Percentiles rank a stretch among this genome's conserved stretches.
Evolutionary conservation across 2,113 vertebrate genomes (phyloP).

Genomic region (Agapornis roseicollis): DNA sequence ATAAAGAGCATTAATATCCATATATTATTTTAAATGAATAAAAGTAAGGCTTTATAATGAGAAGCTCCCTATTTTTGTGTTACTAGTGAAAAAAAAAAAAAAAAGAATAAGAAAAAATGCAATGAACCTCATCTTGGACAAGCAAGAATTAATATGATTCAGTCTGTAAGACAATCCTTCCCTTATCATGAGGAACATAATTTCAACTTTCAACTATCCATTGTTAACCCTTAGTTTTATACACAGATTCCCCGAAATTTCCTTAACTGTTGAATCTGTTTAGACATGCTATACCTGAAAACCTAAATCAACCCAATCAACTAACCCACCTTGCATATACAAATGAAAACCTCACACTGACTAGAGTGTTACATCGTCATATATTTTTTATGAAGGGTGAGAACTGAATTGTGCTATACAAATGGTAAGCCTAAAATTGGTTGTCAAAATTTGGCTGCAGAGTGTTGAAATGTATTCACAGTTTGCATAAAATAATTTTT

Average conservation of each 20-base stretch:
- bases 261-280: not conserved
- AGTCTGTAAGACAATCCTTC: not conserved
- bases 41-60: not conserved
- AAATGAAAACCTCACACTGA: not conserved
- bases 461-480: not conserved
- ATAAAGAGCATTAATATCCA: not conserved
- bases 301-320: not conserved
- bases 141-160: not conserved
- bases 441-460: slow-evolving; percentile 19
- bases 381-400: not conserved
- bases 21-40: not conserved
- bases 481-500: not conserved
- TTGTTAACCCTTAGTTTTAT: not conserved
- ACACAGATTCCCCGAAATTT: not conserved
- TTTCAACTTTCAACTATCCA: not conserved
- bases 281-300: not conserved
- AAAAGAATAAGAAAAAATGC: not conserved
- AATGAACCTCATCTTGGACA: not conserved
- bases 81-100: not conserved
- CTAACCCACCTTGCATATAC: not conserved
- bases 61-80: not conserved
- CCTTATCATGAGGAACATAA: not conserved
- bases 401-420: not conserved
- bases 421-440: not conserved
- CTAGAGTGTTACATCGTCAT: not conserved